Conservation (phyloP, 2,888 invertebrate species). For the Lepidonotus clava region DNA sequence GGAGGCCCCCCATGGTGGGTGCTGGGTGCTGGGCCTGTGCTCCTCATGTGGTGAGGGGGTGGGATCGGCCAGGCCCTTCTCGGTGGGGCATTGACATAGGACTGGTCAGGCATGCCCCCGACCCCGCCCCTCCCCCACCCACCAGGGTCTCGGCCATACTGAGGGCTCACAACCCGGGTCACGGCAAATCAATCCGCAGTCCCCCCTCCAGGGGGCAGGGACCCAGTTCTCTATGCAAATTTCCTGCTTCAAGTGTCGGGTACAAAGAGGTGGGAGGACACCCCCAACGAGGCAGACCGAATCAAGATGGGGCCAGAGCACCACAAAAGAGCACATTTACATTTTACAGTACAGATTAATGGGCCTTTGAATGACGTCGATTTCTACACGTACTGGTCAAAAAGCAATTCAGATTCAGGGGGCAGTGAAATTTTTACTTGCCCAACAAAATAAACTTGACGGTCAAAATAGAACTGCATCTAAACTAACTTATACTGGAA, state of each 20-base stretch:
- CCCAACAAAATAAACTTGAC: no score
- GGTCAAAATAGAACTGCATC: no score
- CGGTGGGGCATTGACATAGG: no score
- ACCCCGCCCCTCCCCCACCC: neutral
- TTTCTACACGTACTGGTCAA: slow-evolving; percentile 14
- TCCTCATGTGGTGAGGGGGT: no score
- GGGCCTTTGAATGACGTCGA: slow-evolving; percentile 13
- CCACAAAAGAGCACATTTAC: neutral
- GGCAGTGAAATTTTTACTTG: no score
- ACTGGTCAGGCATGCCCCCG: no score
- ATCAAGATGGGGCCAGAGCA: neutral
- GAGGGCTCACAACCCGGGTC: neutral
- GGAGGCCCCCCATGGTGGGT: no score
- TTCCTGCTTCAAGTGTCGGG: neutral
- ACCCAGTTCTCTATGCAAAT: neutral
- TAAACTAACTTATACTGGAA: no score
- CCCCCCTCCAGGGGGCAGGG: neutral
- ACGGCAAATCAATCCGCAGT: neutral
- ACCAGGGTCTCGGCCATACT: neutral
- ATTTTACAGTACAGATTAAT: slow-evolving; percentile 26
- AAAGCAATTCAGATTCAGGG: slow-evolving; percentile 1
- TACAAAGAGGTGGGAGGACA: neutral
- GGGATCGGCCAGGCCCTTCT: no score
- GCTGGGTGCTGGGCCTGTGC: no score
- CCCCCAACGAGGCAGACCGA: neutral